Base-by-base conservation (phyloP, 2,888 invertebrate genomes). In the Pachydiplax longipennis region DNA sequence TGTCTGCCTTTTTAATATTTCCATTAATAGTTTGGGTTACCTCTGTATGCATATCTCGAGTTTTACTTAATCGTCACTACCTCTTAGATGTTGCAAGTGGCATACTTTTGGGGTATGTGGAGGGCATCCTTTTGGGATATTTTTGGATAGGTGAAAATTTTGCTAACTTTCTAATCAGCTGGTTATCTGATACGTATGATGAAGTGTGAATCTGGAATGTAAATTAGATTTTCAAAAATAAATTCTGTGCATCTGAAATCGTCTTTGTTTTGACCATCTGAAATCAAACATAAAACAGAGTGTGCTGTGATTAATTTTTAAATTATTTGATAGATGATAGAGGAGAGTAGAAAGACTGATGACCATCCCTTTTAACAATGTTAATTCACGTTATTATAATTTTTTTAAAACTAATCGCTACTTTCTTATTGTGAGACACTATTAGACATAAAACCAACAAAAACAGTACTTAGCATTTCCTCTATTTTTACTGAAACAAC, bases 21-120 rank as follows among this genome's bases (percentile, higher is more conserved):
- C 95, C 97, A 0, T 92, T 98, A 18, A 92, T 97, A 0, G 95
- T 96, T 0, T 99, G 99, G 99, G 95, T 96, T 0, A 93, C 95
- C 0, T 94, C 96, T 18, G 96, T 99, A 4, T 96, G 96, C 90
- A 91, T 97, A 0, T 98, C 99, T 3, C 95, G 99, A 92, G 94
- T 99, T 12, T 94, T 99, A 35, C 94, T 98, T 92, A 97, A 97
- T 92, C 95, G 99, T 91, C 99, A 99, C 94, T 97, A 98, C 93
- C 94, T 99, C 80, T 94, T 98, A 61, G 99, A 99, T 94, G 96
- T 99, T 0, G 81, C 96, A 5, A 97, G 95, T 90, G 99, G 99
- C 22, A 94, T 96, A 25, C 91, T 95, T 8, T 93, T 99, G 81
- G 99, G 99, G 0, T 92, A 97, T 40, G 90, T 96, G 0, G 96